Evolutionary conservation across 2,888 invertebrate species (phyloP), one percentile per base, ranked within the genome.

Genomic region (Philonicus albiceps): DNA sequence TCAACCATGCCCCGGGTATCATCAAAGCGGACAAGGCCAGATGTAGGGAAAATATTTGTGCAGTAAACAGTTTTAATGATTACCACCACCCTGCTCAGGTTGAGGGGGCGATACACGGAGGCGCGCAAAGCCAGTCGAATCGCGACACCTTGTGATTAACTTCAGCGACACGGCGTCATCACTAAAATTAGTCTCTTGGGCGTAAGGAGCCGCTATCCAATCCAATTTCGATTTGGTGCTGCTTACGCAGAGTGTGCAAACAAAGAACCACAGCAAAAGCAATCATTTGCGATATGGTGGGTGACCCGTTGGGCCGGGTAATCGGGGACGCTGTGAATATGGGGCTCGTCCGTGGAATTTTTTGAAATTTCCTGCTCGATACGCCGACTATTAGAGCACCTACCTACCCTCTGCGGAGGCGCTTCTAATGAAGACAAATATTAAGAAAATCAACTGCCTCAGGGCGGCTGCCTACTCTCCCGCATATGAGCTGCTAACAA

Each of bases 1-100:
- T 83, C 64, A 83, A 19, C 81, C 34, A 64, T 31, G n/a, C 43
- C 27, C 64, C 34, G n/a, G n/a, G n/a, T 55, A 3, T 19, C 34
- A 83, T 83, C 13, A 55, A 64, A 83, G 64, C 64, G 64, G 81
- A 64, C 81, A 55, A 83, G 84, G 84, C 43, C 73, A 34, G 73
- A 73, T 43, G 43, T 84, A 72, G 37, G 30, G 72, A 49, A 84
- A 84, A 84, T 84, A 73, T 87, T 87, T 85, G 85, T 72, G 19
- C 37, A 72, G 87, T 74, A 87, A 87, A 87, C 85, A 87, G 85
- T 85, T 87, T 87, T 87, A 87, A 87, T 87, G 87, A 87, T 87
- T 87, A 87, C 84, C 30, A 80, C 64, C 78, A n/a, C n/a, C n/a
- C n/a, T n/a, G n/a, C n/a, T n/a, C 75, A 34, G 85, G 83, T 64